phyloP scores from a whole-genome alignment of 2,113 vertebrate genomes.

The Malurus melanocephalus region DNA sequence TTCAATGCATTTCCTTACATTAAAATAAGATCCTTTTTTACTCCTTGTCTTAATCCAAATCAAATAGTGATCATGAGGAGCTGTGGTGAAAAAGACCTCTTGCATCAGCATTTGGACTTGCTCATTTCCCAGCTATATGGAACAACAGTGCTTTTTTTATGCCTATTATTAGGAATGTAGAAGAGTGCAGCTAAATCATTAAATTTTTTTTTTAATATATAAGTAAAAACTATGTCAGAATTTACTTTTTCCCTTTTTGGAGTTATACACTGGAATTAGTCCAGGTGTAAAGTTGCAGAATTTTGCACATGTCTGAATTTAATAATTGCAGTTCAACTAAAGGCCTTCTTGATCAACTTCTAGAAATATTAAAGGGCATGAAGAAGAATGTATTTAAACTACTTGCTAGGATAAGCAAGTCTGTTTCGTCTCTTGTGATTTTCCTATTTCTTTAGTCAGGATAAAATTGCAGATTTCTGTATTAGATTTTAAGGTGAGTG shows the following conservation, averaged over 20 bases:
- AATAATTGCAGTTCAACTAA: constrained; percentile 2
- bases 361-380: not conserved
- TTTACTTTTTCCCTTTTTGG: not conserved
- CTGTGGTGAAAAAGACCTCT: not conserved
- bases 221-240: not conserved
- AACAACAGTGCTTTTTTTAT: not conserved
- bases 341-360: not conserved
- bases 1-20: not conserved
- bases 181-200: not conserved
- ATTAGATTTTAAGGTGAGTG: not conserved
- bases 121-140: not conserved
- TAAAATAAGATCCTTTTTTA: not conserved
- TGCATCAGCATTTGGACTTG: constrained; percentile 27
- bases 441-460: not conserved
- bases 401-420: not conserved
- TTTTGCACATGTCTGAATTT: constrained; percentile 24
- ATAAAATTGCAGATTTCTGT: not conserved
- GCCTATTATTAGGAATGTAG: not conserved
- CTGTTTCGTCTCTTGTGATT: not conserved
- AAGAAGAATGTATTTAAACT: not conserved
- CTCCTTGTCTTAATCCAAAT: constrained; percentile 14
- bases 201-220: too few relatives aligned
- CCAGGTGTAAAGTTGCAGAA: not conserved
- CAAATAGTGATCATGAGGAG: not conserved
- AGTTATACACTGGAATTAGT: not conserved